Percentiles rank a stretch among this genome's conserved stretches.
These are phyloP conservation scores for Hypocryptadius cinnamomeus DNA, from an alignment of 2,113 vertebrate genomes.

Conservation along the genomic window DNA sequence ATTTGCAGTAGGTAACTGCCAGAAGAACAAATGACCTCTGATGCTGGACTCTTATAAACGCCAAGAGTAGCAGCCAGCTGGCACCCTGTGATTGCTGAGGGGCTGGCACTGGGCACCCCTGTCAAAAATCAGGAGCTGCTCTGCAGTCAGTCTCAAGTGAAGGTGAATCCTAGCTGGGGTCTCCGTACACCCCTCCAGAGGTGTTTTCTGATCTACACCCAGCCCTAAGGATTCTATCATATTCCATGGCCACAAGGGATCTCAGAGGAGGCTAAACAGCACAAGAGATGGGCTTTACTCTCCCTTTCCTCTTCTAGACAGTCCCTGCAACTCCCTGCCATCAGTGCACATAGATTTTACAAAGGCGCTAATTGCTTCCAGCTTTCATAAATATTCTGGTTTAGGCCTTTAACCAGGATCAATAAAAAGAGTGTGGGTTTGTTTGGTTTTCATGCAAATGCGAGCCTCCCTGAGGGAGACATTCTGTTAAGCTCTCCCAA, in stretches of 20 bases:
- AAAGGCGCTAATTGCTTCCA: constrained; percentile 46
- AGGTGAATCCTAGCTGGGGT: neutral
- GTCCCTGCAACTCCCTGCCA: neutral
- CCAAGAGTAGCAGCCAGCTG: neutral
- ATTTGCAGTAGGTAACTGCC: neutral
- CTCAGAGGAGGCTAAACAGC: neutral
- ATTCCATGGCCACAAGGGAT: neutral
- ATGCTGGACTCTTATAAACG: neutral
- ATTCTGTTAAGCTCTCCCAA: constrained; percentile 39
- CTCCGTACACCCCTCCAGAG: neutral
- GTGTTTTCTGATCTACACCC: neutral
- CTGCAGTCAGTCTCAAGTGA: neutral
- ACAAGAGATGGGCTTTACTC: neutral
- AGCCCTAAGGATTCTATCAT: neutral
- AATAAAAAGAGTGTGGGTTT: constrained; percentile 23
- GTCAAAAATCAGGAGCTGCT: neutral
- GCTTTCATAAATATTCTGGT: constrained; percentile 50
- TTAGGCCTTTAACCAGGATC: constrained; percentile 52
- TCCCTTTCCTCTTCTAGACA: neutral
- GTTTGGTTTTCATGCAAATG: constrained; percentile 65
- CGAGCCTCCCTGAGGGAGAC: constrained; percentile 19
- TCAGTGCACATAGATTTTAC: constrained; percentile 16
- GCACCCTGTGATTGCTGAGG: rapidly evolving
- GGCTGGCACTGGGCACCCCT: neutral
- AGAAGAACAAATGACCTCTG: neutral